A percentile compares a stretch with the other conserved stretches of the same genome.
Conservation (phyloP, 1,140 invertebrate species). For the Idris sp. region DNA sequence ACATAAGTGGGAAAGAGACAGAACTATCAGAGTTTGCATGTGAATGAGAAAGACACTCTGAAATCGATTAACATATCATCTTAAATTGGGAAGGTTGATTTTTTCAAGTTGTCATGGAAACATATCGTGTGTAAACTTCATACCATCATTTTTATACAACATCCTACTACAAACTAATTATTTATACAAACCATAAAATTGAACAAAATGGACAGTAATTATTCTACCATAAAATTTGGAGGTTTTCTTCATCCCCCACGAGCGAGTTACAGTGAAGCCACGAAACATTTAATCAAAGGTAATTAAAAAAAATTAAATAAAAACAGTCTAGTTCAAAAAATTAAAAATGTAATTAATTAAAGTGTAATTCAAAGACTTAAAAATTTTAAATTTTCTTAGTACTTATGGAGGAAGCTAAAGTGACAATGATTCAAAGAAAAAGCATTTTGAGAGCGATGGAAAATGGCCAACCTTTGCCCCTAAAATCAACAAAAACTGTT, state of each 20-base stretch:
- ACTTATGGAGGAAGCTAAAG: constrained; percentile 77
- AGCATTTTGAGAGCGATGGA: constrained; percentile 70
- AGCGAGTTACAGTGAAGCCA: constrained; percentile 75
- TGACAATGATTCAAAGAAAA: constrained; percentile 76
- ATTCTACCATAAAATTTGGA: constrained; percentile 69
- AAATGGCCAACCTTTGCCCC: constrained; percentile 72
- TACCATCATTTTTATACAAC: background rate
- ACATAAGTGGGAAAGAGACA: too few relatives aligned
- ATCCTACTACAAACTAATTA: too few relatives aligned
- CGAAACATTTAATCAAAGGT: constrained; percentile 74
- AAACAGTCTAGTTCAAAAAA: too few relatives aligned
- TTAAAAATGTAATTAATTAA: too few relatives aligned
- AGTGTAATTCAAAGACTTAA: background rate
- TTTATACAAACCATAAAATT: too few relatives aligned
- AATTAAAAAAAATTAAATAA: background rate
- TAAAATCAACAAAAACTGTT: constrained; percentile 9
- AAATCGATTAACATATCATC: too few relatives aligned
- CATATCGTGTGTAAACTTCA: constrained; percentile 21
- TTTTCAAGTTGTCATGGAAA: constrained; percentile 70
- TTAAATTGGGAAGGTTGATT: too few relatives aligned
- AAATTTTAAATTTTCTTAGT: constrained; percentile 63
- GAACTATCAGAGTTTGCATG: too few relatives aligned
- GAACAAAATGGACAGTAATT: constrained; percentile 66
- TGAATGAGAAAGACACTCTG: too few relatives aligned
- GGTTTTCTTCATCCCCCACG: constrained; percentile 72